Evolutionary conservation across 2,113 vertebrate species (phyloP).

Genomic region (Vulpes vulpes): DNA sequence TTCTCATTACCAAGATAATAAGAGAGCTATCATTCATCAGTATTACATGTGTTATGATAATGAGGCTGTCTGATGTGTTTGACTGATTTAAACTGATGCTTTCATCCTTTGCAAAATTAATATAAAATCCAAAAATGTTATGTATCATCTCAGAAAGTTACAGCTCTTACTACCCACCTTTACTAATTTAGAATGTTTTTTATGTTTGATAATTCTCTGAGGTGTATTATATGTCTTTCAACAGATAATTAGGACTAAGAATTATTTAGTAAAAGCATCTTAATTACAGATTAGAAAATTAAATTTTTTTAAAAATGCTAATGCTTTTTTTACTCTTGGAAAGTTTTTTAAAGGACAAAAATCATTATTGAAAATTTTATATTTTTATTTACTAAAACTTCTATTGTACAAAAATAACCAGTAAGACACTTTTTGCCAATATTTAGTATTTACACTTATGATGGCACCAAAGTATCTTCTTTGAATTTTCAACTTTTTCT

Average conservation of each 20-base stretch:
- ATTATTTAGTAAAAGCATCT: constrained; percentile 9
- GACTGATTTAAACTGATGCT: constrained; percentile 42
- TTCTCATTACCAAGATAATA: constrained; percentile 60
- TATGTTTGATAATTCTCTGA: constrained; percentile 25
- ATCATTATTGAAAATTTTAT: background rate
- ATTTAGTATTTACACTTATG: background rate
- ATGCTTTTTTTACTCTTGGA: background rate
- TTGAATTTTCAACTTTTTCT: background rate
- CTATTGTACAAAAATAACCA: background rate
- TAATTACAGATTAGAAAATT: background rate
- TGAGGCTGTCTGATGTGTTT: constrained; percentile 44
- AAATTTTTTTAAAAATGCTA: background rate
- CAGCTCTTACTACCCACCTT: background rate
- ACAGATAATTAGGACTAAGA: constrained; percentile 26
- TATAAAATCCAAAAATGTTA: constrained; percentile 60
- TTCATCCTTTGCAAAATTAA: constrained; percentile 75
- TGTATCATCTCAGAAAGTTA: background rate
- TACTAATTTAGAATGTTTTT: background rate
- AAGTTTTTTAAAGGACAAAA: background rate
- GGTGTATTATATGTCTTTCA: background rate
- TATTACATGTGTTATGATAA: constrained; percentile 52
- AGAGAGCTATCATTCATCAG: constrained; percentile 45
- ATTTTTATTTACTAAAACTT: constrained; percentile 25
- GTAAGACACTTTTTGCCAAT: background rate
- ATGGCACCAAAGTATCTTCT: background rate